These are phyloP conservation scores for Gastrophysa polygoni DNA, from an alignment of 2,888 invertebrate species.

Conservation along the genomic window DNA sequence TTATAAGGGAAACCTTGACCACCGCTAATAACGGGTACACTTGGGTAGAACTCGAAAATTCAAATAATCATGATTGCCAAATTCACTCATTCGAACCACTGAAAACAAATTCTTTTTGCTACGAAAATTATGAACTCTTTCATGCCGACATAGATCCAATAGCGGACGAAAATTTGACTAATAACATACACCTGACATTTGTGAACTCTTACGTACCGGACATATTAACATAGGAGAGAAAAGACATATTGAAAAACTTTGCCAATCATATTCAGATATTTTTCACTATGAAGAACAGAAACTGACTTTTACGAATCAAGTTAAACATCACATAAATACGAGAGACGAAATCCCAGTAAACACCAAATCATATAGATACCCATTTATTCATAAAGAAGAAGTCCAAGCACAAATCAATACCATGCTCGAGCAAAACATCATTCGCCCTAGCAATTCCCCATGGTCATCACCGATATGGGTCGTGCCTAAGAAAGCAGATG, in stretches of 20 bases:
- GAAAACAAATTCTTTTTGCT: too few species aligned
- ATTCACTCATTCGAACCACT: too few species aligned
- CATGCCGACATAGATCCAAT: too few species aligned
- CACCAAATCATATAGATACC: constrained; percentile 16
- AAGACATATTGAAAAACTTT: too few species aligned
- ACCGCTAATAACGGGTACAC: too few species aligned
- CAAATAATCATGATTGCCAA: too few species aligned
- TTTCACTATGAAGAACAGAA: constrained; percentile 12
- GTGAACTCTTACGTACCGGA: not conserved
- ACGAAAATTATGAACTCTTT: too few species aligned
- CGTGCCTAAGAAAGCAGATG: constrained; percentile 25
- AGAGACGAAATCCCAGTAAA: constrained; percentile 16
- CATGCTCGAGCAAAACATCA: constrained; percentile 20
- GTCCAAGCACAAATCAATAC: constrained; percentile 15
- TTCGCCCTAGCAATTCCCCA: constrained; percentile 19
- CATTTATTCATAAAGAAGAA: constrained; percentile 16
- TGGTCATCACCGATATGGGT: constrained; percentile 20
- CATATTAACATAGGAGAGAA: too few species aligned
- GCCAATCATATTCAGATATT: too few species aligned
- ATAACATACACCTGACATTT: too few species aligned
- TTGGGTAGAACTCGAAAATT: too few species aligned
- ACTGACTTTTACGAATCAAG: constrained; percentile 18
- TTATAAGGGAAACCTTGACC: too few species aligned
- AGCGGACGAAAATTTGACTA: not conserved
- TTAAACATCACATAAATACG: constrained; percentile 27